These are phyloP conservation scores for Tamias sibiricus DNA, from an alignment of 2,113 vertebrate genomes.

Conservation along the genomic window DNA sequence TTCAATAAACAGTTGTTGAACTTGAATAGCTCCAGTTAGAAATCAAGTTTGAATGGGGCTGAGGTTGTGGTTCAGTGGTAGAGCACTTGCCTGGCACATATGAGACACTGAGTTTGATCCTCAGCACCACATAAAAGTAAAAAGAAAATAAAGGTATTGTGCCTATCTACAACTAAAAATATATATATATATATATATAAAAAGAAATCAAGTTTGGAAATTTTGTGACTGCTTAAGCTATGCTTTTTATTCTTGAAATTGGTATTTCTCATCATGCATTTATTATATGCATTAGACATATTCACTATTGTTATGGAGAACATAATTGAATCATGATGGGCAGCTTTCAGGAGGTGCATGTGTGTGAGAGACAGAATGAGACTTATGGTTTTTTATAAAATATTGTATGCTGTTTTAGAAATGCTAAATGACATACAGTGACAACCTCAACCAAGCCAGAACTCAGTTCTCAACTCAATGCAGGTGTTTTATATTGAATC, in stretches of 20 bases:
- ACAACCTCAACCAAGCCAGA: neutral
- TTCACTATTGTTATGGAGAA: neutral
- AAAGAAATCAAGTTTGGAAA: conserved; percentile 25
- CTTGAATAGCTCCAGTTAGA: conserved; percentile 9
- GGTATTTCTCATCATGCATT: neutral
- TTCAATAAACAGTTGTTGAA: neutral
- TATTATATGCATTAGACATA: neutral
- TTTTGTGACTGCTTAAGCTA: conserved; percentile 39
- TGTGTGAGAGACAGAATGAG: neutral
- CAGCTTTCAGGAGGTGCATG: neutral
- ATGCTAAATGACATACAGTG: neutral
- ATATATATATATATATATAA: too few relatives aligned
- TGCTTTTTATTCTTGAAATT: conserved; percentile 32
- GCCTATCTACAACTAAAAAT: too few relatives aligned
- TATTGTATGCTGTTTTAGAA: conserved; percentile 23
- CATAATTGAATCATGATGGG: neutral
- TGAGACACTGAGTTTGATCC: too few relatives aligned
- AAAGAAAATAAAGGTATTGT: too few relatives aligned
- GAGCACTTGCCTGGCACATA: too few relatives aligned
- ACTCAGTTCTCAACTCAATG: conserved; percentile 17
- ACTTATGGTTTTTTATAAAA: conserved; percentile 26
- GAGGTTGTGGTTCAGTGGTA: too few relatives aligned
- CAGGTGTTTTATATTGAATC: neutral
- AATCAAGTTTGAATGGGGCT: neutral
- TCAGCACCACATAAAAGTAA: too few relatives aligned